Percentiles rank a stretch among this genome's conserved stretches.
These are phyloP conservation scores for Pelmatolapia mariae DNA, from an alignment of 2,113 vertebrate species.

Conservation along the genomic window DNA sequence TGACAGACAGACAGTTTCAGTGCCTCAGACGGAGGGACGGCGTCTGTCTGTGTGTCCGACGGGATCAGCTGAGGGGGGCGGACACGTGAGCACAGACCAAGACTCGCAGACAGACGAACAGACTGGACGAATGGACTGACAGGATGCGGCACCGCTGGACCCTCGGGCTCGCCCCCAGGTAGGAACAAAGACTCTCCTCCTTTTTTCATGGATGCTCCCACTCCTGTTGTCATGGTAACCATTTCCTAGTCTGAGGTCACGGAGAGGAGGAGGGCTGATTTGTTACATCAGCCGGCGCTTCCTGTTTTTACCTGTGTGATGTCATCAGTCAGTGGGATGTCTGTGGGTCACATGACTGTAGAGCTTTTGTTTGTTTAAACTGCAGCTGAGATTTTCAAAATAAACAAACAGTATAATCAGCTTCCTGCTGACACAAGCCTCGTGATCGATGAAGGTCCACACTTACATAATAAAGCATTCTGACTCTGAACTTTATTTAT, in stretches of 20 bases:
- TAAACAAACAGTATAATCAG: not conserved
- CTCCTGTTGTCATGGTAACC: constrained; percentile 51
- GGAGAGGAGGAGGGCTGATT: not conserved
- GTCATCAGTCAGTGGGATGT: not conserved
- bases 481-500: not conserved
- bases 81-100: not conserved
- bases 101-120: not conserved
- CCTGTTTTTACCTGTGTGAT: not conserved
- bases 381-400: not conserved
- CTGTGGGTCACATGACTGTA: not conserved
- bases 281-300: not conserved
- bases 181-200: constrained; percentile 15
- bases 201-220: not conserved
- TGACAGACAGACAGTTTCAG: not conserved
- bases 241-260: constrained; percentile 16
- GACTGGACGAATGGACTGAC: not conserved
- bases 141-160: not conserved
- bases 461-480: not conserved
- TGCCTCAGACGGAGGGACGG: not conserved
- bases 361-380: not conserved
- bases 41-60: not conserved
- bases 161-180: constrained; percentile 26
- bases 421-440: not conserved
- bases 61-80: not conserved
- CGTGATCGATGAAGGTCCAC: not conserved